Conservation (phyloP, 2,888 invertebrate species). For the Eupithecia subfuscata region DNA sequence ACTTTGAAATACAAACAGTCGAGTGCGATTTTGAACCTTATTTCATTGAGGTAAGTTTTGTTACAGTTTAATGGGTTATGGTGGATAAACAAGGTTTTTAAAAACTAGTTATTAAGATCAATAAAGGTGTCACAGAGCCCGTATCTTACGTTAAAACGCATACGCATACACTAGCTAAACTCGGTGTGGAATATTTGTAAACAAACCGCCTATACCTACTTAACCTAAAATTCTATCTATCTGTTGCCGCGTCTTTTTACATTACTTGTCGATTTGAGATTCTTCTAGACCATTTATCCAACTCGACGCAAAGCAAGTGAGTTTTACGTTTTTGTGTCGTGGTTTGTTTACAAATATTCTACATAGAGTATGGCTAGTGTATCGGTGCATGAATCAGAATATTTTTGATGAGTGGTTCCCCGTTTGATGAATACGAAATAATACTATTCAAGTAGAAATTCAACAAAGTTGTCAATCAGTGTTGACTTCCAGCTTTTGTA, state of each 20-base stretch:
- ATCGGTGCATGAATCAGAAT: not conserved
- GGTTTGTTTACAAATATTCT: too few relatives aligned
- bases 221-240: too few relatives aligned
- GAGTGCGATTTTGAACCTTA: conserved; percentile 21
- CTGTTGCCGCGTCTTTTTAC: too few relatives aligned
- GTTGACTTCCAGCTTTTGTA: not conserved
- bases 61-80: not conserved
- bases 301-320: too few relatives aligned
- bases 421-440: too few relatives aligned
- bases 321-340: too few relatives aligned
- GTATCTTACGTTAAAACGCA: not conserved
- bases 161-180: too few relatives aligned
- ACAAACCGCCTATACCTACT: too few relatives aligned
- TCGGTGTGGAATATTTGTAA: too few relatives aligned
- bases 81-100: not conserved
- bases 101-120: conserved; percentile 2
- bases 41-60: not conserved
- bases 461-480: not conserved
- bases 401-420: not conserved
- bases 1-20: not conserved
- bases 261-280: too few relatives aligned
- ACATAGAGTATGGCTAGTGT: too few relatives aligned
- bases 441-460: not conserved
- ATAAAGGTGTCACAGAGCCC: not conserved
- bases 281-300: too few relatives aligned